These are phyloP conservation scores for human (Homo sapiens) DNA, from an alignment of 2,113 vertebrate genomes.

Conservation along the genomic window DNA sequence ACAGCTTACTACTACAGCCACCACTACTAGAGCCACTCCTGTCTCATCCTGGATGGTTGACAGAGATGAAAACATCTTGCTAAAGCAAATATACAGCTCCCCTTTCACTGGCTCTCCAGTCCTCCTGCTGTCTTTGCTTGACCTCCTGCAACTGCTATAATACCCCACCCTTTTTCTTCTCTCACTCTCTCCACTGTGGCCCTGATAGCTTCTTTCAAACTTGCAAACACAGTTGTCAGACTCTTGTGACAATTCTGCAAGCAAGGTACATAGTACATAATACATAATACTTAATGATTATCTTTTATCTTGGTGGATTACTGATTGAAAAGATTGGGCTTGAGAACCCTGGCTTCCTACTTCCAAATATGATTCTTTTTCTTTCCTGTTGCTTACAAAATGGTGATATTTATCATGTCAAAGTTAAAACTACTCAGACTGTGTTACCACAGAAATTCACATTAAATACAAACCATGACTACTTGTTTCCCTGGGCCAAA, in stretches of 20 bases:
- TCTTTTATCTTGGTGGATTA: not conserved
- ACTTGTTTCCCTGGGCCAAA: conserved; percentile 13
- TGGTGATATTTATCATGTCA: not conserved
- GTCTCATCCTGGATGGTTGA: not conserved
- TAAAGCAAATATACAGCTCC: not conserved
- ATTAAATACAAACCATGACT: not conserved
- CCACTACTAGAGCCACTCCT: no score
- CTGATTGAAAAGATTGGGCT: not conserved
- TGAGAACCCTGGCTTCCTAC: not conserved
- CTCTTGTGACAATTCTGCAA: not conserved
- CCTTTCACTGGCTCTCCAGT: not conserved
- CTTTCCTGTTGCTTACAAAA: not conserved
- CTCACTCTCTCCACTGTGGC: not conserved
- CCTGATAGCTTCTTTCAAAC: not conserved
- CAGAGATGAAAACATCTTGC: not conserved
- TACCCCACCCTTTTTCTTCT: not conserved
- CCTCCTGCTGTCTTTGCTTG: fast-evolving
- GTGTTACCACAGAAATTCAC: not conserved
- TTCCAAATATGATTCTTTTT: not conserved
- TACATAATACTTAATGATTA: not conserved
- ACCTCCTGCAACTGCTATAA: fast-evolving
- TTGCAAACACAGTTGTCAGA: not conserved
- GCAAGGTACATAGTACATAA: not conserved
- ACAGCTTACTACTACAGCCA: not conserved
- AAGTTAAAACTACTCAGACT: not conserved